phyloP scores from a whole-genome alignment of 2,888 invertebrate species.

The Drosophila leonis region DNA sequence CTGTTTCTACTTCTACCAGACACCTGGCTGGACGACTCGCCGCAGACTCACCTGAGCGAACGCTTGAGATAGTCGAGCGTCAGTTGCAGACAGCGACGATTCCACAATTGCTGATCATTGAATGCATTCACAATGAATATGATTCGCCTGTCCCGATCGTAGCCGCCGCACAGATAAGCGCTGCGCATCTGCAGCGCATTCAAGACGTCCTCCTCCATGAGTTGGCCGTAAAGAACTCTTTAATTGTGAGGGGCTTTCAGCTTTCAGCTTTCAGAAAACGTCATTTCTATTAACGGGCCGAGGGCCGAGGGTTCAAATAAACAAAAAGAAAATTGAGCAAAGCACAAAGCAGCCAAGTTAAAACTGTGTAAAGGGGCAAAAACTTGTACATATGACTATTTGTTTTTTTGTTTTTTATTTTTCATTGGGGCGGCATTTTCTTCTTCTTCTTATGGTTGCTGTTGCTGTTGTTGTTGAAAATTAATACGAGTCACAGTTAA shows the following conservation, averaged over 20 bases:
- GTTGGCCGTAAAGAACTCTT: slow-evolving; percentile 19
- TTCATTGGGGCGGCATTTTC: slow-evolving; percentile 33
- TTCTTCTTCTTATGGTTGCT: not conserved
- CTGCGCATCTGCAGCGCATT: slow-evolving; percentile 87
- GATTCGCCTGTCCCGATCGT: slow-evolving; percentile 89
- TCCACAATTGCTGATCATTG: slow-evolving; percentile 87
- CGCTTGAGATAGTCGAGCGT: slow-evolving; percentile 84
- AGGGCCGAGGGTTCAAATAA: slow-evolving; percentile 4
- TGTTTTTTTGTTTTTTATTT: slow-evolving; percentile 48
- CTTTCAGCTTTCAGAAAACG: slow-evolving; percentile 26
- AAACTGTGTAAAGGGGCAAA: slow-evolving; percentile 28
- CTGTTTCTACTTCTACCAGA: slow-evolving; percentile 12
- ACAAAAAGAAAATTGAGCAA: not conserved
- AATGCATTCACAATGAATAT: slow-evolving; percentile 88
- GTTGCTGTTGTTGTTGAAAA: slow-evolving; percentile 51
- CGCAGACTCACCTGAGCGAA: slow-evolving; percentile 83
- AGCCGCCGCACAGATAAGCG: slow-evolving; percentile 89
- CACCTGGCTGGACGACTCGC: not conserved
- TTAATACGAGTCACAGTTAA: slow-evolving; percentile 76
- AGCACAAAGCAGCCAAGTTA: slow-evolving; percentile 24
- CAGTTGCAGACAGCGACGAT: slow-evolving; percentile 83
- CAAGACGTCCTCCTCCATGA: slow-evolving; percentile 87
- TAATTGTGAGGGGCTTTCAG: slow-evolving; percentile 43
- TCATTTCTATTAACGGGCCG: slow-evolving; percentile 53
- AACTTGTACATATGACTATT: slow-evolving; percentile 47